Percentiles rank a stretch among this genome's conserved stretches.
Conservation (phyloP, 2,113 vertebrate species). For the Fregetta grallaria region DNA sequence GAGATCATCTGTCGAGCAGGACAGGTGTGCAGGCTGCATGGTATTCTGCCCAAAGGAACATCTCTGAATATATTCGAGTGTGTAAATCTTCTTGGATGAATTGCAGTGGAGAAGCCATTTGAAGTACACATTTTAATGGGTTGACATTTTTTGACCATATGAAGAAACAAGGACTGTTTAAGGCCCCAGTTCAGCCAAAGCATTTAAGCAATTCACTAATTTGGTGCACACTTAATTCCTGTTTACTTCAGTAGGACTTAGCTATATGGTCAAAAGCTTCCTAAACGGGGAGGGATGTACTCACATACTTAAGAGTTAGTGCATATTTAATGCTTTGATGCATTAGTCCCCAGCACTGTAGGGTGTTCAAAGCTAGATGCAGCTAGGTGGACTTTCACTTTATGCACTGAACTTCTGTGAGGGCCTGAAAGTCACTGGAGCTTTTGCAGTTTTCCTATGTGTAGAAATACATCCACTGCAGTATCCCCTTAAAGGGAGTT, state of each 20-base stretch:
- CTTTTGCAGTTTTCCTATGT: background rate
- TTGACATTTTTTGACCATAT: background rate
- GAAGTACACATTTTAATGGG: background rate
- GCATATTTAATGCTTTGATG: background rate
- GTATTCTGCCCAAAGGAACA: slow-evolving; percentile 50
- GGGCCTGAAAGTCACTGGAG: background rate
- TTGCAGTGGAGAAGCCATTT: background rate
- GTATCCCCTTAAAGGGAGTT: background rate
- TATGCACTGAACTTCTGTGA: background rate
- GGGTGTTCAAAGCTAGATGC: background rate
- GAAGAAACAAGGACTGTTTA: background rate
- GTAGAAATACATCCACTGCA: background rate
- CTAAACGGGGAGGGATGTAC: background rate
- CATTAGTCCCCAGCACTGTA: background rate
- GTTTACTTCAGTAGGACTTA: background rate
- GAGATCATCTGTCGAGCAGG: slow-evolving; percentile 12
- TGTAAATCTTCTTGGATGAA: slow-evolving; percentile 30
- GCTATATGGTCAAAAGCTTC: background rate
- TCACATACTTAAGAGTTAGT: background rate
- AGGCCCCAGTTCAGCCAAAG: background rate
- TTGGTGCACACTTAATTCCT: background rate
- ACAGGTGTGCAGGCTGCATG: slow-evolving; percentile 27
- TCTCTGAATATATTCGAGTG: background rate
- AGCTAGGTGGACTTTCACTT: background rate
- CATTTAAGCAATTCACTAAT: background rate